Conservation (phyloP, 2,797 vertebrate genomes). For the Molossus alvarezi region DNA sequence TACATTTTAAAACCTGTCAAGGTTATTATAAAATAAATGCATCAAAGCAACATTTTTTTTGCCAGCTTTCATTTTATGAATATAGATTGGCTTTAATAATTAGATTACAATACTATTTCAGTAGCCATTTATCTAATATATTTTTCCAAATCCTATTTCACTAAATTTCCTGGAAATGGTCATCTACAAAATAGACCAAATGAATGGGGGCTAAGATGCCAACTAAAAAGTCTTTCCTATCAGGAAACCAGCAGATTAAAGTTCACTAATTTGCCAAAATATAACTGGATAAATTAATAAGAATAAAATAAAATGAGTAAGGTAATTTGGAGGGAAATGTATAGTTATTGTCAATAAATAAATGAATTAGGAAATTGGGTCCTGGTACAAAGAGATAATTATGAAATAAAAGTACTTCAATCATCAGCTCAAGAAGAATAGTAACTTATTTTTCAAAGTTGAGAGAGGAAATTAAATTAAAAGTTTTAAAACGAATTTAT, state of each 20-base stretch:
- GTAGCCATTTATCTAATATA: conserved; percentile 79
- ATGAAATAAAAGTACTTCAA: conserved; percentile 24
- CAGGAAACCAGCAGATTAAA: conserved; percentile 48
- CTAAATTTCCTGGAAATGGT: conserved; percentile 64
- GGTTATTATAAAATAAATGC: conserved; percentile 70
- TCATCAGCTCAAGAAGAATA: conserved; percentile 55
- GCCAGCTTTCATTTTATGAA: conserved; percentile 76
- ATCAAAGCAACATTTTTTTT: conserved; percentile 69
- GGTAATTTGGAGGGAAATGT: conserved; percentile 27
- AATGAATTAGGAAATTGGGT: background rate
- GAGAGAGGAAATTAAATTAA: conserved; percentile 37
- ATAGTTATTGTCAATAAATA: conserved; percentile 55
- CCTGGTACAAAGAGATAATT: conserved; percentile 58
- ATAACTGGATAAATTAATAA: background rate
- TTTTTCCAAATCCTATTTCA: conserved; percentile 77
- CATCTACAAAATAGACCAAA: conserved; percentile 52
- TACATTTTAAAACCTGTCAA: conserved; percentile 50
- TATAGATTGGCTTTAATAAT: conserved; percentile 82
- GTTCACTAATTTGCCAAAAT: background rate
- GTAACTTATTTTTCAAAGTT: conserved; percentile 65
- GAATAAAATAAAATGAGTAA: conserved; percentile 11
- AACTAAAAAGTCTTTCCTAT: background rate
- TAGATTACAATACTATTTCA: conserved; percentile 76
- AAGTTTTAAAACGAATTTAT: conserved; percentile 8
- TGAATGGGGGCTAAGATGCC: background rate